A percentile compares a stretch with the other conserved stretches of the same genome.
These are phyloP conservation scores for Hycleus phaleratus DNA, from an alignment of 1,140 invertebrate genomes.

Conservation along the genomic window DNA sequence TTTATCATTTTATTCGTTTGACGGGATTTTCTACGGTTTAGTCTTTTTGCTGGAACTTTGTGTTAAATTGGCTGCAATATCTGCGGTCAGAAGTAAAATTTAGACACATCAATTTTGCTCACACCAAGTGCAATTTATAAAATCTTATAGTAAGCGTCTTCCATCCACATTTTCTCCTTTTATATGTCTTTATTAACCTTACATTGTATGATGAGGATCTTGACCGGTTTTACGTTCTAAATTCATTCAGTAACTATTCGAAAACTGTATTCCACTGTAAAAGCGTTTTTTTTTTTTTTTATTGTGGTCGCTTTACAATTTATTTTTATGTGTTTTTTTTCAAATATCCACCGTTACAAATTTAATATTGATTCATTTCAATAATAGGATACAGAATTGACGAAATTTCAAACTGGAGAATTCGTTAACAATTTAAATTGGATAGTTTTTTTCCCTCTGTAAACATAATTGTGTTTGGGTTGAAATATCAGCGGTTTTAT, in stretches of 20 bases:
- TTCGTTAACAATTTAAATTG: background rate
- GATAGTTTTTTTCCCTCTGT: background rate
- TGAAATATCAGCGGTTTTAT: slow-evolving; percentile 15
- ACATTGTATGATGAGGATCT: background rate
- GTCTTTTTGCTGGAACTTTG: too few species aligned
- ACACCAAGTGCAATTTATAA: slow-evolving; percentile 26
- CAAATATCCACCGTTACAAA: background rate
- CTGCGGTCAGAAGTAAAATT: slow-evolving; percentile 23
- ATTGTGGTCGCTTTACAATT: background rate
- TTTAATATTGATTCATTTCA: background rate
- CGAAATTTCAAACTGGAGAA: background rate
- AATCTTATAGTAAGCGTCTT: slow-evolving; percentile 17
- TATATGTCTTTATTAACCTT: slow-evolving; percentile 26
- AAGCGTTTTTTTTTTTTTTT: background rate
- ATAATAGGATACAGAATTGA: background rate
- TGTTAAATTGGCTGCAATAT: slow-evolving; percentile 13
- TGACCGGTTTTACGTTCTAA: background rate
- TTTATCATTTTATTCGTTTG: too few species aligned
- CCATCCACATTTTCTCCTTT: slow-evolving; percentile 19
- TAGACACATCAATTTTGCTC: slow-evolving; percentile 24
- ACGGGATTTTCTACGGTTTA: too few species aligned
- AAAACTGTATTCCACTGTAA: background rate
- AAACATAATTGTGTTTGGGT: background rate
- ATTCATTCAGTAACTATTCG: background rate
- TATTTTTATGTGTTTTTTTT: background rate